These are phyloP conservation scores for Morphnarchus princeps DNA, from an alignment of 2,113 vertebrate genomes.

Conservation along the genomic window DNA sequence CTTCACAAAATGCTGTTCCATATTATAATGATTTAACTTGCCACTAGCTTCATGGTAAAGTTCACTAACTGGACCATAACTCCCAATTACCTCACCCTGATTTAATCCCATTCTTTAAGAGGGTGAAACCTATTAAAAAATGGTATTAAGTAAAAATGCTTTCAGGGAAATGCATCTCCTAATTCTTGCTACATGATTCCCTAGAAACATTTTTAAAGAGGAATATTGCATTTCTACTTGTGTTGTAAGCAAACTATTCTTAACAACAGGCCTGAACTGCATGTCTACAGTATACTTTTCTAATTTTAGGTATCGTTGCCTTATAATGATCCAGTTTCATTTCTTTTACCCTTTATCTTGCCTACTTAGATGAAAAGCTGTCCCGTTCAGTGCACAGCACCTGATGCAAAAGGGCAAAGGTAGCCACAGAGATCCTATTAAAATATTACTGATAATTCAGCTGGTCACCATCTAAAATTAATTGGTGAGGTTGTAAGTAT, in stretches of 20 bases:
- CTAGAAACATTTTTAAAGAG: neutral
- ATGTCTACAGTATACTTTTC: neutral
- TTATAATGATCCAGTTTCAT: neutral
- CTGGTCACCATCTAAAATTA: neutral
- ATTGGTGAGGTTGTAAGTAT: neutral
- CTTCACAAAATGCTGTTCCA: neutral
- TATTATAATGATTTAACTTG: constrained; percentile 24
- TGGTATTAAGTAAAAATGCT: neutral
- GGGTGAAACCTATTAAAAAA: neutral
- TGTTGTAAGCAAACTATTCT: neutral
- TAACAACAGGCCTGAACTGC: neutral
- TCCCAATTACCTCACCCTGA: neutral
- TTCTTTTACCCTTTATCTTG: neutral
- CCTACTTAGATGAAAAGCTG: neutral
- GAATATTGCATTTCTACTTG: neutral
- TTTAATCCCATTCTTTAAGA: constrained; percentile 6
- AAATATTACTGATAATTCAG: neutral
- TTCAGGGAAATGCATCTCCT: neutral
- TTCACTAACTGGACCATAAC: neutral
- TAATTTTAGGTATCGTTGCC: neutral
- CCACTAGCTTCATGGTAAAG: neutral
- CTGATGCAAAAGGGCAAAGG: neutral
- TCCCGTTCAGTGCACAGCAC: neutral
- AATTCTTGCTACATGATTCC: neutral
- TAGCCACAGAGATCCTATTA: neutral